These are phyloP conservation scores for Acronicta psi DNA, from an alignment of 2,888 invertebrate species.

Conservation along the genomic window DNA sequence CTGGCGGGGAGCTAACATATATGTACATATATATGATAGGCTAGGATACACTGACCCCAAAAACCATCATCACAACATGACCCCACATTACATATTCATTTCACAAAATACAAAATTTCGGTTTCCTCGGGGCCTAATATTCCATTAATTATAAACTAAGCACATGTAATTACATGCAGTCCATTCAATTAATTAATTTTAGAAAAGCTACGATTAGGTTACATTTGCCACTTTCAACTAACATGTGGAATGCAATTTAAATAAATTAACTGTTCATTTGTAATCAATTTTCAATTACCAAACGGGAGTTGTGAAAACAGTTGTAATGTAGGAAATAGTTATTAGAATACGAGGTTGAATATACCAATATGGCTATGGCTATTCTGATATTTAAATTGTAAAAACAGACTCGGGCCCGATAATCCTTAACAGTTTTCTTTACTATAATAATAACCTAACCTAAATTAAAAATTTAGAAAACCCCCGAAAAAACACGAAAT, in stretches of 20 bases:
- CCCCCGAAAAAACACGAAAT: too few relatives aligned
- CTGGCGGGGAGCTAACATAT: too few relatives aligned
- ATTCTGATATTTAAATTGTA: too few relatives aligned
- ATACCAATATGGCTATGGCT: too few relatives aligned
- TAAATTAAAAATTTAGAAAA: too few relatives aligned
- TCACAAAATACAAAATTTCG: constrained; percentile 18
- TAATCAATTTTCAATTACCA: constrained; percentile 18
- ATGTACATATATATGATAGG: too few relatives aligned
- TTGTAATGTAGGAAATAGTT: background rate
- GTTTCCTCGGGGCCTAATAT: constrained; percentile 32
- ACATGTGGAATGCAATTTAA: constrained; percentile 22
- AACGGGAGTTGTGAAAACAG: constrained; percentile 1
- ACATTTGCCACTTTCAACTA: constrained; percentile 15
- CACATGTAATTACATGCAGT: constrained; percentile 25
- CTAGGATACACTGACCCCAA: background rate
- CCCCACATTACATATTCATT: constrained; percentile 7
- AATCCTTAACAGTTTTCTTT: too few relatives aligned
- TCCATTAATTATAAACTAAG: constrained; percentile 42
- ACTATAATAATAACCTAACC: too few relatives aligned
- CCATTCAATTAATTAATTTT: constrained; percentile 32
- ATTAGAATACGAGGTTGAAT: too few relatives aligned
- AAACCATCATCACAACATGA: background rate
- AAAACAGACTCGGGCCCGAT: too few relatives aligned
- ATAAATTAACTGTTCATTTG: constrained; percentile 24
- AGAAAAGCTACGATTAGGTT: constrained; percentile 16